A percentile compares a stretch with the other conserved stretches of the same genome.
Evolutionary conservation across 2,888 invertebrate species (phyloP).

Genomic region (Monoplex corrugatus): DNA sequence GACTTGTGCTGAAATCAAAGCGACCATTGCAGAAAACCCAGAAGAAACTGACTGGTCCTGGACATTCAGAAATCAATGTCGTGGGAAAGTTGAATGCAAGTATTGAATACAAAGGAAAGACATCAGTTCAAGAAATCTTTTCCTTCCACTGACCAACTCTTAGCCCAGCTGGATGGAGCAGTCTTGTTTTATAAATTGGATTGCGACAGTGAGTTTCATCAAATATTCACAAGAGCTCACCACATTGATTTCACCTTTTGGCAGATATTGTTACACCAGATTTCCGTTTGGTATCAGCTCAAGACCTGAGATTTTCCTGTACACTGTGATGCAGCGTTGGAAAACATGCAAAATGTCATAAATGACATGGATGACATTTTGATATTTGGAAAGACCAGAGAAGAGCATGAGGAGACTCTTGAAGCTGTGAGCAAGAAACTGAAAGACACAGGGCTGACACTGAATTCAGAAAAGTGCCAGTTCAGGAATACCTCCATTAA

Average conservation of each 20-base stretch:
- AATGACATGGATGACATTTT: constrained; percentile 37
- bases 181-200: constrained; percentile 31
- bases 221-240: not conserved
- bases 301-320: constrained; percentile 34
- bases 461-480: constrained; percentile 30
- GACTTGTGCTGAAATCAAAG: not conserved
- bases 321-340: constrained; percentile 25
- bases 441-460: too few species aligned
- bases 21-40: not conserved
- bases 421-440: too few species aligned
- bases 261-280: constrained; percentile 25
- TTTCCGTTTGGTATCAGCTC: constrained; percentile 29
- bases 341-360: too few species aligned
- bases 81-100: not conserved
- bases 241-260: not conserved
- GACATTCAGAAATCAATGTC: not conserved
- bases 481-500: constrained; percentile 34
- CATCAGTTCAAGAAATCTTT: not conserved
- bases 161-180: constrained; percentile 29
- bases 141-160: not conserved
- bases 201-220: constrained; percentile 14
- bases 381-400: not conserved
- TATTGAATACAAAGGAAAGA: not conserved
- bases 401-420: not conserved
- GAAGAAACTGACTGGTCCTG: not conserved